Percentiles rank a stretch among this genome's conserved stretches.
These are phyloP conservation scores for Hippolais icterina DNA, from an alignment of 2,113 vertebrate genomes.

Conservation along the genomic window DNA sequence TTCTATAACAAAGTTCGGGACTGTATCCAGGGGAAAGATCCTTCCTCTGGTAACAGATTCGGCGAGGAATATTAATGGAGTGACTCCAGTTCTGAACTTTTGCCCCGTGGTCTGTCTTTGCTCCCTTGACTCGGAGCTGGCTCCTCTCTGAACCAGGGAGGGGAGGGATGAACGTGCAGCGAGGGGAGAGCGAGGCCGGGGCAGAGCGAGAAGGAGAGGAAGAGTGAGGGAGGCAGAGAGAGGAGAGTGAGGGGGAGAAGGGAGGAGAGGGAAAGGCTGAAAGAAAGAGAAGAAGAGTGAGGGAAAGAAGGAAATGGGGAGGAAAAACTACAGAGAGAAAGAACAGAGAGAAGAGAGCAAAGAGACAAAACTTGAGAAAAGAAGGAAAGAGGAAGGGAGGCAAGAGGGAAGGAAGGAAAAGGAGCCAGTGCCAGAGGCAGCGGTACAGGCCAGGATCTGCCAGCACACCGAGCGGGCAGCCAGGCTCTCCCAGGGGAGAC, in stretches of 20 bases:
- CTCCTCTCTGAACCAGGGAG: background rate
- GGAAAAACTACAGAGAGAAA: too few species aligned
- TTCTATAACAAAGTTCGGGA: constrained; percentile 49
- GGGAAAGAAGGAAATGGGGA: too few species aligned
- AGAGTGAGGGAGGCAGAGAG: background rate
- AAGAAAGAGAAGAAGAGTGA: too few species aligned
- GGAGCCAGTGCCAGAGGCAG: background rate
- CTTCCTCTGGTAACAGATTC: constrained; percentile 49
- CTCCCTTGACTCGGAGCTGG: background rate
- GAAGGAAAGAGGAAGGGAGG: background rate
- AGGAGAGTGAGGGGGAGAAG: background rate
- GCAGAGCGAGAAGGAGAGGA: background rate
- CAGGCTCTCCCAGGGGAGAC: background rate
- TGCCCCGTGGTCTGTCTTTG: constrained; percentile 64
- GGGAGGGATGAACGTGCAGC: background rate
- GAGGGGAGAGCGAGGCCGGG: background rate
- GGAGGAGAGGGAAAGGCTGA: background rate
- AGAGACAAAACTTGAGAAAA: background rate
- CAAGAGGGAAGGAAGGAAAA: too few species aligned
- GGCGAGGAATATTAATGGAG: constrained; percentile 55
- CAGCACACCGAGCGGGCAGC: background rate
- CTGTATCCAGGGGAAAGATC: constrained; percentile 47
- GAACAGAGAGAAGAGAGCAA: background rate
- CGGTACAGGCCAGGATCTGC: background rate
- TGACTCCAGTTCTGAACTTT: constrained; percentile 64